Evolutionary conservation across 1,140 invertebrate genomes (phyloP), one percentile per base, ranked within the genome.

Genomic region (Frieseomelitta varia): DNA sequence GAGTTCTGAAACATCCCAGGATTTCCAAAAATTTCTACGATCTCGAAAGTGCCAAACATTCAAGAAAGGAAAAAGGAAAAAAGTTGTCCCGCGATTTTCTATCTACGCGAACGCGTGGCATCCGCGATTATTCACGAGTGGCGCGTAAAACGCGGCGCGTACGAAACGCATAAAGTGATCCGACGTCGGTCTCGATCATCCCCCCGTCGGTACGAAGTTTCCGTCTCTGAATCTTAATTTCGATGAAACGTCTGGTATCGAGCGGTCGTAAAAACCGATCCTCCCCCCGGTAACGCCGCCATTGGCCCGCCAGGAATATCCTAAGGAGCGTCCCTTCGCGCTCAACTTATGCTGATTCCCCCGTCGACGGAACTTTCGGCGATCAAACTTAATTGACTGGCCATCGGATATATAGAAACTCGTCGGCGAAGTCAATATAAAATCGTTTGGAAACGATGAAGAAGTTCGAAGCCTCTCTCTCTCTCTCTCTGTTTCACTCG

Each of bases 381-480:
- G 89, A 91, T 92, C 89, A 89, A 88, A 88, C 85, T 92, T 92
- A 92, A 92, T 91, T 92, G 90, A 90, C 78, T 89, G 65, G 58
- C 67, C 79, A 74, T 63, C 72, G 55, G 58, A 69, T 79, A 74
- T 63, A 75, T 63, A 75, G 74, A 65, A 72, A 80, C 84, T 85
- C 84, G 79, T 72, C 76, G 81, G 61, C 8, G 81, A 74, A 71
- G 74, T 81, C 87, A 72, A 87, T 87, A 85, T 81, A 81, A 65
- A 47, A 47, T 47, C n/a, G 27, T 8, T 27, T 1, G 51, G 10
- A 53, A 30, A 75, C n/a, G 68, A 27, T 27, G 61, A 55, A 75
- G 56, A n/a, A 2, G 15, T 72, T 17, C 27, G 47, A 1, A 27
- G 47, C n/a, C 8, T 21, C 17, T 24, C 19, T 15, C 10, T 21